A percentile compares a stretch with the other conserved stretches of the same genome.
These are phyloP conservation scores for Rotaria macrura DNA, from an alignment of 2,888 invertebrate species.

Conservation along the genomic window DNA sequence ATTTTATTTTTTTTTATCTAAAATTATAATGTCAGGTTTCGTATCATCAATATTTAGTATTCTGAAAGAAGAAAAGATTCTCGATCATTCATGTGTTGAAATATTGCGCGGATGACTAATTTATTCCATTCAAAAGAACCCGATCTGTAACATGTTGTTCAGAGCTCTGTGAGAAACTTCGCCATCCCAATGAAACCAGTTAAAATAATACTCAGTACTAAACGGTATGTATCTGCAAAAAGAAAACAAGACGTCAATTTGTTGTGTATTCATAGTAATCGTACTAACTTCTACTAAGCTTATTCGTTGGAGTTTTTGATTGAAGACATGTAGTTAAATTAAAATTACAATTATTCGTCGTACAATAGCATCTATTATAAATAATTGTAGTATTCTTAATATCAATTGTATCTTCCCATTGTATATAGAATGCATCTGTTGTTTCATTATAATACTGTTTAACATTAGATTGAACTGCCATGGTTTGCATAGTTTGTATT, in stretches of 20 bases:
- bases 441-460: background rate
- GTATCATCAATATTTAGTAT: no score
- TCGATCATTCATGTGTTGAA: no score
- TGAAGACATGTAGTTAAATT: background rate
- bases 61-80: no score
- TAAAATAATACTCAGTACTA: background rate
- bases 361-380: background rate
- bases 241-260: background rate
- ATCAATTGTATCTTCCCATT: background rate
- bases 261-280: background rate
- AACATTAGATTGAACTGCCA: background rate
- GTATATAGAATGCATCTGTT: background rate
- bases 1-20: no score
- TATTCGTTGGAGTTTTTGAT: background rate
- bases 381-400: background rate
- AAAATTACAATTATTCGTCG: background rate
- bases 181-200: background rate
- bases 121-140: no score
- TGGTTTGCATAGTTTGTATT: background rate
- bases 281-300: background rate
- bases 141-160: no score
- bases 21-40: no score
- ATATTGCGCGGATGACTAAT: no score
- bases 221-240: background rate
- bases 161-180: background rate